Conservation (phyloP, 92 coral and sea anemone genomes). For the Paramuricea clavata region DNA sequence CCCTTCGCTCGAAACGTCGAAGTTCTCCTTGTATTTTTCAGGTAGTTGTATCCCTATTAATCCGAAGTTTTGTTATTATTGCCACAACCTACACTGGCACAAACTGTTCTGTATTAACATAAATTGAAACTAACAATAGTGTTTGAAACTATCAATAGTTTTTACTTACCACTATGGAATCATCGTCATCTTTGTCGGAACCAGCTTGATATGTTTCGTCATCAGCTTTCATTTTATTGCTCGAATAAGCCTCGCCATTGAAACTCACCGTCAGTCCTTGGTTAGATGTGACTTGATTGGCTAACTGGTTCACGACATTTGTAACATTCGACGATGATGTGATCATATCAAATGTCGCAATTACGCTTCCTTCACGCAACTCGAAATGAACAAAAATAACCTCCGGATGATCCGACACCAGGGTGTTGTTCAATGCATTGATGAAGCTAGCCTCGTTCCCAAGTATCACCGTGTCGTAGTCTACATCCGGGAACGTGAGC, state of each 20-base stretch:
- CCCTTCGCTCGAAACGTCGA: no score
- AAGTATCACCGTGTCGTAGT: slow-evolving; percentile 31
- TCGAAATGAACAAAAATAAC: slow-evolving; percentile 20
- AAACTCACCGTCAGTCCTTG: slow-evolving; percentile 7
- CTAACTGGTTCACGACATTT: not conserved
- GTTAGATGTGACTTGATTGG: slow-evolving; percentile 11
- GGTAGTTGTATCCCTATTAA: no score
- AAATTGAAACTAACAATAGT: not conserved
- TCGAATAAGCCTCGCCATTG: slow-evolving; percentile 19
- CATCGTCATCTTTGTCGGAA: not conserved
- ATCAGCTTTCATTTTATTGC: slow-evolving; percentile 15
- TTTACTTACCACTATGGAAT: slow-evolving; percentile 16
- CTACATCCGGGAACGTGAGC: slow-evolving; percentile 35
- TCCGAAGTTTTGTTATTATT: no score
- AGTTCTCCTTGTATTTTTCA: no score
- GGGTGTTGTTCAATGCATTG: not conserved
- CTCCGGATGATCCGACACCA: not conserved
- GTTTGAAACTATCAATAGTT: no score
- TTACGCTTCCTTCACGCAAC: slow-evolving; percentile 24
- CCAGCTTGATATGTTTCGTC: not conserved
- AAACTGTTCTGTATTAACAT: no score
- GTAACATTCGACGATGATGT: slow-evolving; percentile 30
- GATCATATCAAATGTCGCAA: slow-evolving; percentile 41
- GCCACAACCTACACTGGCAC: no score
- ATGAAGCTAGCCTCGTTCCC: slow-evolving; percentile 37